These are phyloP conservation scores for Tribolium madens DNA, from an alignment of 1,140 invertebrate species.

Conservation along the genomic window DNA sequence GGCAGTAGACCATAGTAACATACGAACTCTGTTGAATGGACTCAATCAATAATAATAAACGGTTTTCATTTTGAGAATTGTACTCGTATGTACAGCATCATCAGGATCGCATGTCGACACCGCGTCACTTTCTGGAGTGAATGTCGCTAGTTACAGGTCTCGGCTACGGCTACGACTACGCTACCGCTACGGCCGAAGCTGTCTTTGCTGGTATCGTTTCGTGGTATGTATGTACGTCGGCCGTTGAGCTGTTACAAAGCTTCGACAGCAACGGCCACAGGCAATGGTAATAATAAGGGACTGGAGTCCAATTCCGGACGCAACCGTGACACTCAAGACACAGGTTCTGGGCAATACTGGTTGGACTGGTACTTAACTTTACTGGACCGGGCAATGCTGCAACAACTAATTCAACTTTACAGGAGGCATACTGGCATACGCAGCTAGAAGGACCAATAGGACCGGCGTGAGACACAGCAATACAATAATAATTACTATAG, in stretches of 20 bases:
- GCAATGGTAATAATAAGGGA: conserved; percentile 6
- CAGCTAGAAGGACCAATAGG: conserved; percentile 51
- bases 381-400: conserved; percentile 51
- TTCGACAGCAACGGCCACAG: conserved; percentile 32
- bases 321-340: conserved; percentile 41
- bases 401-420: conserved; percentile 56
- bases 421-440: conserved; percentile 56
- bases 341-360: conserved; percentile 33
- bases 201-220: neutral
- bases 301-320: conserved; percentile 43
- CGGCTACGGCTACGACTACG: conserved; percentile 35
- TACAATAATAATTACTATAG: conserved; percentile 51
- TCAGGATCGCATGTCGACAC: neutral
- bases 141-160: conserved; percentile 41
- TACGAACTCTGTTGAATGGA: conserved; percentile 44
- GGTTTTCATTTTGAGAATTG: neutral
- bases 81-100: conserved; percentile 6
- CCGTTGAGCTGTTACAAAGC: neutral
- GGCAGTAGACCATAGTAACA: conserved; percentile 55
- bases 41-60: neutral
- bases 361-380: conserved; percentile 42
- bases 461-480: conserved; percentile 49
- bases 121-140: conserved; percentile 17
- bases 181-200: conserved; percentile 28
- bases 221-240: too few species aligned